Base-by-base conservation (phyloP, 2,888 invertebrate genomes). In the Suillia variegata region DNA sequence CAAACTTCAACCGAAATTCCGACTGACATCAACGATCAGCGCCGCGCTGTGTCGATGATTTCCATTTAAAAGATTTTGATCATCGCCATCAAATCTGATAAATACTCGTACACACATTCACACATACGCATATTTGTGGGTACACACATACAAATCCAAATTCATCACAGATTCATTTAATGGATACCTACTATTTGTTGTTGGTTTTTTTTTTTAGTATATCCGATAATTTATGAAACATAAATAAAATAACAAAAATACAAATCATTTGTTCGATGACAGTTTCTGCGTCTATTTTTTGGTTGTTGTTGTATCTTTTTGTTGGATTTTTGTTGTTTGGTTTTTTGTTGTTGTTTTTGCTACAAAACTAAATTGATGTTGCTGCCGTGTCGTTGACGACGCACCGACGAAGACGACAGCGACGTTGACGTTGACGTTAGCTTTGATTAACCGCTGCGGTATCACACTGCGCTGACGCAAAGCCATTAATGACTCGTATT, bases 171-270 rank as follows among this genome's bases (percentile, higher is more conserved):
- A 71, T 61, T 73, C n/a, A n/a, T n/a, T n/a, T n/a, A n/a, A n/a
- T n/a, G n/a, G n/a, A n/a, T n/a, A n/a, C n/a, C n/a, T n/a, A n/a
- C n/a, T n/a, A n/a, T n/a, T n/a, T n/a, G n/a, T n/a, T n/a, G n/a
- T n/a, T n/a, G n/a, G n/a, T n/a, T n/a, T n/a, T n/a, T n/a, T n/a
- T n/a, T n/a, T n/a, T n/a, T n/a, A n/a, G n/a, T 67, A 71, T 72
- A 77, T 74, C 74, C 74, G 71, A 78, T 80, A 79, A 77, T 79
- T 80, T 80, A 79, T 80, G 76, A 78, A 80, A 76, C 73, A 79
- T 77, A 78, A 77, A 78, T 77, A 77, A 78, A 67, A 69, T 74
- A 75, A 76, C 70, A 70, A 70, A 80, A 76, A 76, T 73, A 80
- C 79, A 80, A 79, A 80, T 79, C 80, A 79, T 79, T 79, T 74